Percentiles rank a stretch among this genome's conserved stretches.
Conservation (phyloP, 1,140 invertebrate species). For the Capitella teleta region DNA sequence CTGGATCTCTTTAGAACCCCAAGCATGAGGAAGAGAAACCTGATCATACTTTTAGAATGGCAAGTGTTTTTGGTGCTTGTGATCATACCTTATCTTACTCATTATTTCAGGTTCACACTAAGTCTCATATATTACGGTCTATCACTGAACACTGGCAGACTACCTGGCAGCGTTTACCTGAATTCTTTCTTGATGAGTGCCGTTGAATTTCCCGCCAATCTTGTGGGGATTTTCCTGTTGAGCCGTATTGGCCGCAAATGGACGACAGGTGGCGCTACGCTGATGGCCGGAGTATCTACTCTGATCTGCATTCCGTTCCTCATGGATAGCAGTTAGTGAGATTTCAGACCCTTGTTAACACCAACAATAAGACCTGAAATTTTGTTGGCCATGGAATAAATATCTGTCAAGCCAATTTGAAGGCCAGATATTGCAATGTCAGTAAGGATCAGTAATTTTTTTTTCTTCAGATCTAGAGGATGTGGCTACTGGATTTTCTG, state of each 20-base stretch:
- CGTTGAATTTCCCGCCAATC: slow-evolving; percentile 16
- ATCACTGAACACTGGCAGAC: slow-evolving; percentile 15
- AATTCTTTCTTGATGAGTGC: slow-evolving; percentile 19
- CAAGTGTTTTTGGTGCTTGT: no score
- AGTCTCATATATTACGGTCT: slow-evolving; percentile 22
- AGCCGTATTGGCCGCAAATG: slow-evolving; percentile 3
- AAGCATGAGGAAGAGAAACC: no score
- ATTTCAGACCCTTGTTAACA: no score
- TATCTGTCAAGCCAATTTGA: no score
- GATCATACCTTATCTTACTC: no score
- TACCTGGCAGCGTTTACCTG: slow-evolving; percentile 20
- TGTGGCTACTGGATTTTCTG: slow-evolving; percentile 47
- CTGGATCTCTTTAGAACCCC: no score
- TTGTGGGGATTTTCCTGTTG: slow-evolving; percentile 13
- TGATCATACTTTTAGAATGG: no score
- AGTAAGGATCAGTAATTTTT: no score
- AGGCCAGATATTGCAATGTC: no score
- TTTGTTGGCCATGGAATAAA: no score
- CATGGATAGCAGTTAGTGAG: neutral
- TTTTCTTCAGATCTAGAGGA: neutral
- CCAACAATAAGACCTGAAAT: no score
- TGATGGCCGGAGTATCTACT: neutral
- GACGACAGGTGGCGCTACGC: slow-evolving; percentile 3
- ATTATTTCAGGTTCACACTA: neutral
- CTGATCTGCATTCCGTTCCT: neutral